phyloP scores from a whole-genome alignment of 2,888 invertebrate genomes.

The Galeopsomyia nigrocyanea region DNA sequence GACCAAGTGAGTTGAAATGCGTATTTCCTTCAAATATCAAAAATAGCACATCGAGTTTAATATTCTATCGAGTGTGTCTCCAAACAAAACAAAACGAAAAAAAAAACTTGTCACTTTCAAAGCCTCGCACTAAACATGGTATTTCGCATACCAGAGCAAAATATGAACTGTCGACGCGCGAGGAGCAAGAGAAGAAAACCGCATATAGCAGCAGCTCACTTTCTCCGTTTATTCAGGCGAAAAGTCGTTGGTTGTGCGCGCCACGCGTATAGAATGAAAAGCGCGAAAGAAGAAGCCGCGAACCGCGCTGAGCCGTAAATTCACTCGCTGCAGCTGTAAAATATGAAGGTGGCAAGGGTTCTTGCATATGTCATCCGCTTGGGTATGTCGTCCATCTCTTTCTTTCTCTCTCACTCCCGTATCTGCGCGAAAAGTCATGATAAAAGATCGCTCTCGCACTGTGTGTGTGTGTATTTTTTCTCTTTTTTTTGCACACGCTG shows the following conservation, averaged over 20 bases:
- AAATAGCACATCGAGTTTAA: no score
- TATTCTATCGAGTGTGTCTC: no score
- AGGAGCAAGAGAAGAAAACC: constrained; percentile 35
- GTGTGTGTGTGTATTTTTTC: background rate
- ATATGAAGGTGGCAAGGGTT: constrained; percentile 63
- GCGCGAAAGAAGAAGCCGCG: constrained; percentile 54
- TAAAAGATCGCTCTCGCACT: background rate
- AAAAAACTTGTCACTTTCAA: no score
- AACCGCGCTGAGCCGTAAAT: constrained; percentile 62
- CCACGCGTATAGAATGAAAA: constrained; percentile 50
- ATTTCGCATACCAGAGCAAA: no score
- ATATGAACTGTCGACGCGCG: no score
- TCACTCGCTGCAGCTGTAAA: constrained; percentile 60
- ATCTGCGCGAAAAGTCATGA: background rate
- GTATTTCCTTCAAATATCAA: no score
- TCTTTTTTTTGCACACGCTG: constrained; percentile 10
- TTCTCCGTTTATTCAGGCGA: constrained; percentile 8
- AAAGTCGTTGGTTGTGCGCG: constrained; percentile 26
- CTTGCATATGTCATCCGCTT: constrained; percentile 65
- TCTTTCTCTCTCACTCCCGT: background rate
- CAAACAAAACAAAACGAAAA: no score
- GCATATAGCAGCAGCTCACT: background rate
- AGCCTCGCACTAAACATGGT: no score
- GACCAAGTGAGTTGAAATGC: no score
- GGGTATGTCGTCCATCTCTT: background rate